Percentiles rank a stretch among this genome's conserved stretches.
Evolutionary conservation across 2,113 vertebrate genomes (phyloP).

Genomic region (Spheniscus mendiculus): DNA sequence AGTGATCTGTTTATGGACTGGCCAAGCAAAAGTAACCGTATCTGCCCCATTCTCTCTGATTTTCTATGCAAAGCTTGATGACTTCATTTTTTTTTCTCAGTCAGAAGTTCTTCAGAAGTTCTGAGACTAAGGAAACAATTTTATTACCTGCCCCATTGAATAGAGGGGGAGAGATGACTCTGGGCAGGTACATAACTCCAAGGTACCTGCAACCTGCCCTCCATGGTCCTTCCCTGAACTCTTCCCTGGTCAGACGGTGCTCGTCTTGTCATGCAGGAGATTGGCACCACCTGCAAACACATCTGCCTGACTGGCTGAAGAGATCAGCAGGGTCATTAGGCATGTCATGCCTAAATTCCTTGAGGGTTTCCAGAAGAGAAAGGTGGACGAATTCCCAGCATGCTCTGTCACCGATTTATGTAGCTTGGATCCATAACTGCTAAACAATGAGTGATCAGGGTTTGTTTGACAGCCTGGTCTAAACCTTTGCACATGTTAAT

Average conservation of each 20-base stretch:
- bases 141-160: neutral
- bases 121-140: neutral
- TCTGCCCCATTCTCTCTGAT: neutral
- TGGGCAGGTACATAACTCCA: neutral
- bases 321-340: neutral
- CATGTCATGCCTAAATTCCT: neutral
- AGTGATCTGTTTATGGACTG: neutral
- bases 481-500: neutral
- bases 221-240: neutral
- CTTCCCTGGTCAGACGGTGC: neutral
- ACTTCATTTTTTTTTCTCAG: neutral
- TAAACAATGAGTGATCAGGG: conserved; percentile 15
- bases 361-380: conserved; percentile 26
- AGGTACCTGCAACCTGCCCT: neutral
- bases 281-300: neutral
- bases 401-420: neutral
- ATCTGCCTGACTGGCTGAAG: neutral
- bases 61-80: neutral
- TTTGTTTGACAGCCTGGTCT: conserved; percentile 39
- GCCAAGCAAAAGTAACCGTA: neutral
- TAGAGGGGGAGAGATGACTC: neutral
- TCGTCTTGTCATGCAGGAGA: neutral
- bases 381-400: neutral
- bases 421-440: neutral
- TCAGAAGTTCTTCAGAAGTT: neutral